Percentiles rank a stretch among this genome's conserved stretches.
Conservation (phyloP, 2,797 vertebrate genomes). For the Urosaurus nigricauda region DNA sequence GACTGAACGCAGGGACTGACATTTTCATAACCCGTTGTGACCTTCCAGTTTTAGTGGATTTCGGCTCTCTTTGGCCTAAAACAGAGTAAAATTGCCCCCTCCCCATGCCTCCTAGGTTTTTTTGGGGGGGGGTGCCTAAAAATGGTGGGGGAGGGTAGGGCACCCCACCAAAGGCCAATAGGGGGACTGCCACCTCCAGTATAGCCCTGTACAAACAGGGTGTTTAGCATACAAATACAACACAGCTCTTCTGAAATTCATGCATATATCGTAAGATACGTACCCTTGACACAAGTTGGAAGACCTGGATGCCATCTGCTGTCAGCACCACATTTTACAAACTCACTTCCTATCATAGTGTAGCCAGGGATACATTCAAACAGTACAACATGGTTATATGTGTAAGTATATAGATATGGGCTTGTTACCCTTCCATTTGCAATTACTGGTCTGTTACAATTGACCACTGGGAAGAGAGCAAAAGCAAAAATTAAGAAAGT, state of each 20-base stretch:
- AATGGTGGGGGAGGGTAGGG: too few species aligned
- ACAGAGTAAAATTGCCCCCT: too few species aligned
- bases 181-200: not conserved
- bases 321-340: fast-evolving
- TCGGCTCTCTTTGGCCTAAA: too few species aligned
- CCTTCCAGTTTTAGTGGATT: too few species aligned
- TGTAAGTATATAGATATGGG: fast-evolving
- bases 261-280: not conserved
- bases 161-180: too few species aligned
- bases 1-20: too few species aligned
- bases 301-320: not conserved
- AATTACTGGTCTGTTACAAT: not conserved
- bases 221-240: fast-evolving
- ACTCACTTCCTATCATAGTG: not conserved
- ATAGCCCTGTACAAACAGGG: not conserved
- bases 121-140: too few species aligned
- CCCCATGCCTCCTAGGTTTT: too few species aligned
- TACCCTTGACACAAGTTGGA: not conserved
- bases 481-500: not conserved
- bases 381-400: fast-evolving
- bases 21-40: too few species aligned
- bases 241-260: not conserved
- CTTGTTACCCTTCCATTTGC: not conserved
- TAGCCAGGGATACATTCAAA: not conserved
- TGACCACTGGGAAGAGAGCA: not conserved